A percentile compares a stretch with the other conserved stretches of the same genome.
These are phyloP conservation scores for Campylorhamphus procurvoides DNA, from an alignment of 2,113 vertebrate genomes.

Conservation along the genomic window DNA sequence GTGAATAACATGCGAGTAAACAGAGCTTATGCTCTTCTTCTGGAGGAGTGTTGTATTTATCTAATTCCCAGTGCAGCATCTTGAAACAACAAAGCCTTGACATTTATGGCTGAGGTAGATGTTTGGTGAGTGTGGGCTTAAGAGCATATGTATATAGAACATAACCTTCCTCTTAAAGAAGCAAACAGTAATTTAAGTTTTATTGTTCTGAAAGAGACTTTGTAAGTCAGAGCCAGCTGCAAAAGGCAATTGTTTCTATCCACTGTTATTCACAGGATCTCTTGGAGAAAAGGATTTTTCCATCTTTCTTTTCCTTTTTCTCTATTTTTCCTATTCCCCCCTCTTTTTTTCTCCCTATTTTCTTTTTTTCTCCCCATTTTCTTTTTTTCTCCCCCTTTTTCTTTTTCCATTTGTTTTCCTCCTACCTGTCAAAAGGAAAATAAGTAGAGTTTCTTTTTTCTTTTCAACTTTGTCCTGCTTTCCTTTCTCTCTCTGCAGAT, in stretches of 20 bases:
- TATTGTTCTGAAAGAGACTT: not conserved
- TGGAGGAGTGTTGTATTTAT: not conserved
- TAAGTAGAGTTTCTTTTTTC: not conserved
- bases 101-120: not conserved
- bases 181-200: not conserved
- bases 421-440: not conserved
- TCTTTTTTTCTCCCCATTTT: accelerated
- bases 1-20: not conserved
- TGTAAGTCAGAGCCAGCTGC: not conserved
- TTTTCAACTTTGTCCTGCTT: not conserved
- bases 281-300: not conserved
- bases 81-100: not conserved
- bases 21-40: accelerated
- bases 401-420: not conserved
- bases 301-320: accelerated
- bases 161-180: not conserved
- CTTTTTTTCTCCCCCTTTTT: accelerated
- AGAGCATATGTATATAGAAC: not conserved
- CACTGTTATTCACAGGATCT: not conserved
- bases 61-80: not conserved
- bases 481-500: not conserved
- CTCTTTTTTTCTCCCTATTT: accelerated
- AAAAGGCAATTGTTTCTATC: not conserved
- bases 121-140: not conserved
- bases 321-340: not conserved